Percentiles rank a stretch among this genome's conserved stretches.
These are phyloP conservation scores for Pristionchus entomophagus DNA, from an alignment of 2,888 invertebrate species.

Conservation along the genomic window DNA sequence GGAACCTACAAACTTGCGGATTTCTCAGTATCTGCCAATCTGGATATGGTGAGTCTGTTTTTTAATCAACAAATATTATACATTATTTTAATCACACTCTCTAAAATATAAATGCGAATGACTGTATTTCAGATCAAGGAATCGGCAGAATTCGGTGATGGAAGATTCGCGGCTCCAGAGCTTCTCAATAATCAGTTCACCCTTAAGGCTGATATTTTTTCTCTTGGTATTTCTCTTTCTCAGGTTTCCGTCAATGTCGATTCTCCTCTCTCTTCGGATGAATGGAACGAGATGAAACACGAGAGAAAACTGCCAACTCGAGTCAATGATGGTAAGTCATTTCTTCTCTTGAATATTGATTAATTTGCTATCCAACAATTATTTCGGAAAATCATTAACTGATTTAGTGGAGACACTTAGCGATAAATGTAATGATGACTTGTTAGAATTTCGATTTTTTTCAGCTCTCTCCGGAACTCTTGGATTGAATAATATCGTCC, in stretches of 20 bases:
- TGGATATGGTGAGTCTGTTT: neutral
- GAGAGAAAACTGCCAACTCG: neutral
- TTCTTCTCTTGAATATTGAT: neutral
- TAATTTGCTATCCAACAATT: neutral
- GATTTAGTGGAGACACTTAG: neutral
- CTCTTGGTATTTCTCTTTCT: neutral
- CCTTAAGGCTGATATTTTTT: neutral
- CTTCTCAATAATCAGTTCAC: neutral
- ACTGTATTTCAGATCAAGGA: neutral
- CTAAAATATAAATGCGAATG: neutral
- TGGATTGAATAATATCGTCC: neutral
- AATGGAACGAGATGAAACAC: neutral
- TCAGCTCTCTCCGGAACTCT: neutral
- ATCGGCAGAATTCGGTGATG: neutral
- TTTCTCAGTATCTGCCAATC: neutral
- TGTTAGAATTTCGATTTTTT: neutral
- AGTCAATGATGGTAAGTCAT: neutral
- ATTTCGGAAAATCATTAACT: neutral
- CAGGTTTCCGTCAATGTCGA: neutral
- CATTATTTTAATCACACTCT: neutral
- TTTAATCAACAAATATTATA: neutral
- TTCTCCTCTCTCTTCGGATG: neutral
- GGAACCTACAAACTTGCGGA: neutral
- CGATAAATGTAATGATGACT: no score
- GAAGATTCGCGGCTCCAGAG: neutral